Conservation (phyloP, 2,797 vertebrate species). For the Cephalopachus bancanus region DNA sequence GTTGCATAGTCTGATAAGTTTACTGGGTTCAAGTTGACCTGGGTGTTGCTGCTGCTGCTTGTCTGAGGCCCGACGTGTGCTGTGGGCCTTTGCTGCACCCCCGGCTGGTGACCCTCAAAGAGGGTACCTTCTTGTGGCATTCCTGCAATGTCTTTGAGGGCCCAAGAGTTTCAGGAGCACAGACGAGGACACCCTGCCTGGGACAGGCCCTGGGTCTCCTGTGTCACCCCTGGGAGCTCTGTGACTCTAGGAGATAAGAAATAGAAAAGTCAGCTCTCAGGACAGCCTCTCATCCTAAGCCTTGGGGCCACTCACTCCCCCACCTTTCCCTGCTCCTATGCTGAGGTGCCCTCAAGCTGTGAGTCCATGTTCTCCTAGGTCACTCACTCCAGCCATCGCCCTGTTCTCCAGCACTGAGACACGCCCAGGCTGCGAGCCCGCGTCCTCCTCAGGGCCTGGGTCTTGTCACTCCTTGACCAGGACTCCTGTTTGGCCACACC, state of each 20-base stretch:
- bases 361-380: background rate
- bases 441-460: background rate
- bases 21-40: background rate
- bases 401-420: too few relatives aligned
- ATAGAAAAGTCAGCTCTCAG: background rate
- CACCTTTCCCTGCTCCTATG: background rate
- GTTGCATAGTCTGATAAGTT: background rate
- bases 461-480: background rate
- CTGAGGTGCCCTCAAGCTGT: background rate
- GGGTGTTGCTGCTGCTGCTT: background rate
- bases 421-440: too few relatives aligned
- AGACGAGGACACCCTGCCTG: background rate
- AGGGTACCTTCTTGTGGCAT: accelerated
- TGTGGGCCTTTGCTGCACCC: background rate
- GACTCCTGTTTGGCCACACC: background rate
- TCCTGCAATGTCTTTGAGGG: background rate
- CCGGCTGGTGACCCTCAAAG: background rate
- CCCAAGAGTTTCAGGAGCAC: background rate
- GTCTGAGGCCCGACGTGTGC: background rate
- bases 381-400: too few relatives aligned
- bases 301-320: background rate
- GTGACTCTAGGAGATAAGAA: background rate
- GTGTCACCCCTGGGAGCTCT: background rate
- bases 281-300: background rate
- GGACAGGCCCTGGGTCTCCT: background rate